phyloP scores from a whole-genome alignment of 2,888 invertebrate genomes.

The Galeruca laticollis region DNA sequence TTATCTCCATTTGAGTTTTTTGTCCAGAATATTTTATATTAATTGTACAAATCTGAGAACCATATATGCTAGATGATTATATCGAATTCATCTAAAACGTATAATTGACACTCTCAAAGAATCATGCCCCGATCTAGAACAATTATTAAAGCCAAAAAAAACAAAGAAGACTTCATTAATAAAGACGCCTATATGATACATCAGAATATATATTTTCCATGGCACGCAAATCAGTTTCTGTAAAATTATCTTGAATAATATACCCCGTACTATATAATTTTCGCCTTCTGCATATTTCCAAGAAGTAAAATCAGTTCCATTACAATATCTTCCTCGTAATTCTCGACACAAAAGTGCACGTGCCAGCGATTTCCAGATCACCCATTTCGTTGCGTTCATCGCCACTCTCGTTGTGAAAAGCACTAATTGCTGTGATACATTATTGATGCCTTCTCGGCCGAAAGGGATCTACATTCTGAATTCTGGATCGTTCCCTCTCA shows the following conservation, averaged over 20 bases:
- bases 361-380: constrained; percentile 51
- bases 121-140: too few relatives aligned
- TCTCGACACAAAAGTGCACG: constrained; percentile 48
- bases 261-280: background rate
- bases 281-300: background rate
- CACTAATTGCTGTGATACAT: constrained; percentile 63
- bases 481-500: constrained; percentile 13
- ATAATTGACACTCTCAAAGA: too few relatives aligned
- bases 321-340: constrained; percentile 45
- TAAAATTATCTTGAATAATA: background rate
- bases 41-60: too few relatives aligned
- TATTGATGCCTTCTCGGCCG: constrained; percentile 59
- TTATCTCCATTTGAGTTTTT: too few relatives aligned
- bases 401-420: constrained; percentile 50
- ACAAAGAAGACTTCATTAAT: too few relatives aligned
- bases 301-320: constrained; percentile 33
- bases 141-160: too few relatives aligned
- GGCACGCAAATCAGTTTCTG: background rate
- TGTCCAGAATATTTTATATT: too few relatives aligned
- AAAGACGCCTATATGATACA: too few relatives aligned
- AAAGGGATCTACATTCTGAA: constrained; percentile 30
- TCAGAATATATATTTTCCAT: background rate
- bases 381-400: constrained; percentile 48
- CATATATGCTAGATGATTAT: too few relatives aligned
- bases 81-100: too few relatives aligned